Evolutionary conservation across 2,113 vertebrate species (phyloP), one percentile per base, ranked within the genome.

Genomic region (Tupaia chinensis): DNA sequence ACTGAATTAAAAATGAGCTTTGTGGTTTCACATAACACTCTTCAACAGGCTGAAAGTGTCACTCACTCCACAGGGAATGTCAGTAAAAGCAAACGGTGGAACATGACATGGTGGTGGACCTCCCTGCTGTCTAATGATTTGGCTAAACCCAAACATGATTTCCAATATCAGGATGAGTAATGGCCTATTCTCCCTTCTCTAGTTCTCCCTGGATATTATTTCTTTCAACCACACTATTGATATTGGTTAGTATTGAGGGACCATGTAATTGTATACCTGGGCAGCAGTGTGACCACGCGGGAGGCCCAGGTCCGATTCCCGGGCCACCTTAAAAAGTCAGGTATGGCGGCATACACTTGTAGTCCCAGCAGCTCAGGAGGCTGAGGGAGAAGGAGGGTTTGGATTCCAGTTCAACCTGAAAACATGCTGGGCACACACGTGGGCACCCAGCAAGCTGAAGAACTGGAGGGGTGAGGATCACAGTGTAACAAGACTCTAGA

Each of bases 131-230:
- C 74, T 93, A n/a, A 23, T n/a, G 44, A 87, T 34, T 10, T 20
- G 7, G 1, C 11, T 19, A 61, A 60, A n/a, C 23, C 72, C 70
- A 68, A 53, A 6, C 60, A 23, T 13, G 27, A 10, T 56, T 94
- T 81, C 61, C 63, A 17, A 20, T 53, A 44, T 78, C 54, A 70
- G 54, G 27, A 53, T 82, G 32, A 80, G 79, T 68, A 63, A 53
- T 68, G 20, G 66, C 56, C 76, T 87, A 3, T 56, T 23, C 78
- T 34, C 60, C 54, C 27, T 74, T 16, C 29, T 74, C 22, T 14
- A 58, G 13, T 87, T 81, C 34, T 96, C 66, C 58, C 89, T 91
- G 20, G n/a, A 25, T 88, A n/a, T 23, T 16, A 13, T 78, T 79
- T 95, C 69, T 93, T 90, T 76, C 83, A 69, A 61, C 44, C 44